Conservation (phyloP, 2,888 invertebrate species). For the Acrocyrtus sp. region DNA sequence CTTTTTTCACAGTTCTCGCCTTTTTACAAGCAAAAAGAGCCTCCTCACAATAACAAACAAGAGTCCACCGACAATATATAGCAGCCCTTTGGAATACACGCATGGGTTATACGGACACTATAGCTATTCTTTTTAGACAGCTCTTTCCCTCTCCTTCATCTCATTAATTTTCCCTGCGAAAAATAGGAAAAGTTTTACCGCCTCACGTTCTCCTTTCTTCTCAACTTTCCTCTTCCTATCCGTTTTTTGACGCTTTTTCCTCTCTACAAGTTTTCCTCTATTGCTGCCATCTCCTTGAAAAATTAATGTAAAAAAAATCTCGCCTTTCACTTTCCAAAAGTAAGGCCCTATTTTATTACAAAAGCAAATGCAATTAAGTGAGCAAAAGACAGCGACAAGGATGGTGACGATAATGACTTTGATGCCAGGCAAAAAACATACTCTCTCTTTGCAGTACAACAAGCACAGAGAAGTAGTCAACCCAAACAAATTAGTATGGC, state of each 20-base stretch:
- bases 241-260: slow-evolving; percentile 22
- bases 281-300: slow-evolving; percentile 16
- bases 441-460: not conserved
- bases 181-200: slow-evolving; percentile 47
- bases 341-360: not conserved
- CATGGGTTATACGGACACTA: not conserved
- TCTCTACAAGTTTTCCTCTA: slow-evolving; percentile 26
- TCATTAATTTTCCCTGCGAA: slow-evolving; percentile 59
- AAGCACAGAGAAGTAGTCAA: not conserved
- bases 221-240: slow-evolving; percentile 23
- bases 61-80: slow-evolving; percentile 4
- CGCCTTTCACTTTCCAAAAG: slow-evolving; percentile 50
- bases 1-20: slow-evolving; percentile 45
- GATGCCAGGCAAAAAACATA: slow-evolving; percentile 15
- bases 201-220: slow-evolving; percentile 57
- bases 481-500: too few species aligned
- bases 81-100: too few species aligned
- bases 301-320: slow-evolving; percentile 42
- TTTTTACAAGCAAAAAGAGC: slow-evolving; percentile 16
- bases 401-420: slow-evolving; percentile 43
- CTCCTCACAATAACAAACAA: too few species aligned
- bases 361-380: slow-evolving; percentile 53
- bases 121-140: slow-evolving; percentile 24
- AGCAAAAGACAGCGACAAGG: slow-evolving; percentile 38
- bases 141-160: slow-evolving; percentile 55